These are phyloP conservation scores for Alouatta palliata DNA, from an alignment of 2,113 vertebrate species.

Conservation along the genomic window DNA sequence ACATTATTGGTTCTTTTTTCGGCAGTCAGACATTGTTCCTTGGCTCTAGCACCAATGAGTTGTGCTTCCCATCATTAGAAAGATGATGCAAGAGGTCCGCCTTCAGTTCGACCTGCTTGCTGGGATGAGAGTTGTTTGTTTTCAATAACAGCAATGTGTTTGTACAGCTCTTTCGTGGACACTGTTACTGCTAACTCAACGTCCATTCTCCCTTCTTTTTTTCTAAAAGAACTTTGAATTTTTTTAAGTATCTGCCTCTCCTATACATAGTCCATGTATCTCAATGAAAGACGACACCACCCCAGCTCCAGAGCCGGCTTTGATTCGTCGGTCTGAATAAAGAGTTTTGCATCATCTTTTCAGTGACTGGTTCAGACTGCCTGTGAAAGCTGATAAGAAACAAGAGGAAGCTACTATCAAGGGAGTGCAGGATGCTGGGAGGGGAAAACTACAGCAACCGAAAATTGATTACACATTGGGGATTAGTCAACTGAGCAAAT, in stretches of 20 bases:
- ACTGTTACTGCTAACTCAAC: not conserved
- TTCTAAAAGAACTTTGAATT: not conserved
- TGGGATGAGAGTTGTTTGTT: not conserved
- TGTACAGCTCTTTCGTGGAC: not conserved
- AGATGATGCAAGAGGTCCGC: not conserved
- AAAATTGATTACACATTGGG: not conserved
- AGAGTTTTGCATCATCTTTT: not conserved
- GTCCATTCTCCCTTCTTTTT: not conserved
- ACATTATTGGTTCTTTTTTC: conserved; percentile 33
- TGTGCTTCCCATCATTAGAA: not conserved
- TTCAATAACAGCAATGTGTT: not conserved
- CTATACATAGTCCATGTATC: not conserved
- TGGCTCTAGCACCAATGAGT: not conserved
- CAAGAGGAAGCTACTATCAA: not conserved
- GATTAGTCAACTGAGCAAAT: not conserved
- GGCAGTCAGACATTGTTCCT: not conserved
- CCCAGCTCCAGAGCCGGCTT: too few relatives aligned
- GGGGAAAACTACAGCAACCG: not conserved
- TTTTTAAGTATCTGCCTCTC: not conserved
- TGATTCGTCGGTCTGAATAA: not conserved
- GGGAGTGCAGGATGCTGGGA: too few relatives aligned
- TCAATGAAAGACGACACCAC: not conserved
- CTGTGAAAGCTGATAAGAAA: not conserved
- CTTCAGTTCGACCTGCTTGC: not conserved
- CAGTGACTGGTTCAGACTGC: not conserved